Percentiles rank a stretch among this genome's conserved stretches.
phyloP scores from a whole-genome alignment of 2,888 invertebrate species.

The Tenthredo scrophulariae region DNA sequence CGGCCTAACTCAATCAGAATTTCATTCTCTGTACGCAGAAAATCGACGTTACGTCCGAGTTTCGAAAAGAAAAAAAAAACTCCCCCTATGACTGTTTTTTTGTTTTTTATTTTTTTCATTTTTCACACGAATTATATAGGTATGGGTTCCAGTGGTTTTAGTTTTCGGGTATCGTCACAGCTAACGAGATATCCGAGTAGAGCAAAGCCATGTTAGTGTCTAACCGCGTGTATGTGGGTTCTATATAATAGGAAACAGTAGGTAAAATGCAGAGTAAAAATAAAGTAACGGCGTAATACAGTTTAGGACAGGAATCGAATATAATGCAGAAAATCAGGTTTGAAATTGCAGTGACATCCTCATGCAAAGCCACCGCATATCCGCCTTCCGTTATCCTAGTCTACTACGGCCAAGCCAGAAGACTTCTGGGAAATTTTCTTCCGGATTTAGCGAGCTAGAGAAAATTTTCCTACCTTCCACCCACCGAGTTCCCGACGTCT shows the following conservation, averaged over 20 bases:
- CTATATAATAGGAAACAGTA: neutral
- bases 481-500: neutral
- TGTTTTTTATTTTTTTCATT: too few species aligned
- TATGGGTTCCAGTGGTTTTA: neutral
- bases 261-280: neutral
- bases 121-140: neutral
- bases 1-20: neutral
- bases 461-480: neutral
- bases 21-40: neutral
- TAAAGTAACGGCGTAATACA: neutral
- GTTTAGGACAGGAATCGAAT: neutral
- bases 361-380: neutral
- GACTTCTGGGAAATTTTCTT: neutral
- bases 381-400: neutral
- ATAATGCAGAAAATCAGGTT: neutral
- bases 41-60: too few species aligned
- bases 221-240: neutral
- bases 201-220: neutral
- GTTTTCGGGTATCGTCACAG: slow-evolving; percentile 9
- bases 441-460: neutral
- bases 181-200: neutral
- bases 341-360: neutral
- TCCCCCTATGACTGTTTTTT: neutral
- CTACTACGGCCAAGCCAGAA: neutral
- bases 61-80: neutral